A percentile compares a stretch with the other conserved stretches of the same genome.
These are phyloP conservation scores for Heliothis virescens DNA, from an alignment of 1,140 invertebrate genomes.

Conservation along the genomic window DNA sequence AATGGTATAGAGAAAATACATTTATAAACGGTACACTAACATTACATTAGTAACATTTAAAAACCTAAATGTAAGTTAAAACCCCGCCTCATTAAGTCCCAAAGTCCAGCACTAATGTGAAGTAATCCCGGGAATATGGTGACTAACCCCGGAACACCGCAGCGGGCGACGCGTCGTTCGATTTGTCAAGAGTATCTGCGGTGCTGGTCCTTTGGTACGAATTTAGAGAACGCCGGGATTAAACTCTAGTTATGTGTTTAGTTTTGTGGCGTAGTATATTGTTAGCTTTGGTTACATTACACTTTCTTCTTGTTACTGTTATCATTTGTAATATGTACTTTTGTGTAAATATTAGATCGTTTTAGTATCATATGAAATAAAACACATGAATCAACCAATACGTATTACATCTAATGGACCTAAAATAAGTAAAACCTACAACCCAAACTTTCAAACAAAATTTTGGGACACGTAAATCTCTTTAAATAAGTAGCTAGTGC, in stretches of 20 bases:
- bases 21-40: no score
- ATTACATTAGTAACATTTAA: no score
- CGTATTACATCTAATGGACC: not conserved
- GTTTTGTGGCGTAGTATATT: not conserved
- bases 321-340: no score
- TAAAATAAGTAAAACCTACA: not conserved
- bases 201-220: slow-evolving; percentile 16
- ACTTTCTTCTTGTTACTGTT: not conserved
- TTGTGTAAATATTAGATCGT: no score
- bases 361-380: no score
- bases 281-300: not conserved
- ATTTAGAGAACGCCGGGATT: not conserved
- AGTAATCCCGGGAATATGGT: not conserved
- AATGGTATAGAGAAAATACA: not conserved
- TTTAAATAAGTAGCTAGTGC: slow-evolving; percentile 38
- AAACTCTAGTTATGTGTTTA: not conserved
- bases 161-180: not conserved
- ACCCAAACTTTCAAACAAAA: slow-evolving; percentile 22
- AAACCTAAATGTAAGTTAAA: no score
- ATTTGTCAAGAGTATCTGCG: slow-evolving; percentile 43
- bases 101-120: not conserved
- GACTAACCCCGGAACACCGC: slow-evolving; percentile 10
- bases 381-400: no score
- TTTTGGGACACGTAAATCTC: slow-evolving; percentile 24
- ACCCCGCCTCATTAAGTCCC: not conserved